A percentile compares a stretch with the other conserved stretches of the same genome.
These are phyloP conservation scores for Acrocera orbiculus DNA, from an alignment of 2,888 invertebrate species.

Conservation along the genomic window DNA sequence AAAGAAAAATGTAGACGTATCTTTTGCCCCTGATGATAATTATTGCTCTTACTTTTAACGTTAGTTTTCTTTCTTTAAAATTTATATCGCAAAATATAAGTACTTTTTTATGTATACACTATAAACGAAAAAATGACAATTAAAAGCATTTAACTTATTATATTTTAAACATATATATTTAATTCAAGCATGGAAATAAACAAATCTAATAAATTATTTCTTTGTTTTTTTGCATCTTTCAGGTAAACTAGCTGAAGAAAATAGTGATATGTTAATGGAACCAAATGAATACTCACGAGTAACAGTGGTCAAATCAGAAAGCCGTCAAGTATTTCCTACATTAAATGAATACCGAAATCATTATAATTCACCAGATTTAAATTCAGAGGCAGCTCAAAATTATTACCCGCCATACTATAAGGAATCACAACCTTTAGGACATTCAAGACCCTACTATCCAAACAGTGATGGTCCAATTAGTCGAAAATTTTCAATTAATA, in stretches of 20 bases:
- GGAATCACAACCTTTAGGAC: slow-evolving; percentile 37
- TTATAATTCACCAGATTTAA: slow-evolving; percentile 17
- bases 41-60: no score
- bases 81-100: no score
- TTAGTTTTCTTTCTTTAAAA: no score
- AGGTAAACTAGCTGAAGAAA: slow-evolving; percentile 19
- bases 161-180: no score
- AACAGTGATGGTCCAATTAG: slow-evolving; percentile 35
- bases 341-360: slow-evolving; percentile 10
- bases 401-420: slow-evolving; percentile 66
- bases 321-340: slow-evolving; percentile 23
- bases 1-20: no score
- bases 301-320: slow-evolving; percentile 24
- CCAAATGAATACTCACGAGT: slow-evolving; percentile 26
- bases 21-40: no score
- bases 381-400: slow-evolving; percentile 41
- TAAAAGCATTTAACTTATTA: no score
- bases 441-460: slow-evolving; percentile 41
- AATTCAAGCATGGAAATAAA: no score
- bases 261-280: slow-evolving; percentile 31
- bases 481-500: slow-evolving; percentile 35
- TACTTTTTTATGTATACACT: no score
- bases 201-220: not conserved
- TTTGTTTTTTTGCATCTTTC: not conserved
- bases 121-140: no score